phyloP scores from a whole-genome alignment of 2,113 vertebrate species.

The Canis aureus region DNA sequence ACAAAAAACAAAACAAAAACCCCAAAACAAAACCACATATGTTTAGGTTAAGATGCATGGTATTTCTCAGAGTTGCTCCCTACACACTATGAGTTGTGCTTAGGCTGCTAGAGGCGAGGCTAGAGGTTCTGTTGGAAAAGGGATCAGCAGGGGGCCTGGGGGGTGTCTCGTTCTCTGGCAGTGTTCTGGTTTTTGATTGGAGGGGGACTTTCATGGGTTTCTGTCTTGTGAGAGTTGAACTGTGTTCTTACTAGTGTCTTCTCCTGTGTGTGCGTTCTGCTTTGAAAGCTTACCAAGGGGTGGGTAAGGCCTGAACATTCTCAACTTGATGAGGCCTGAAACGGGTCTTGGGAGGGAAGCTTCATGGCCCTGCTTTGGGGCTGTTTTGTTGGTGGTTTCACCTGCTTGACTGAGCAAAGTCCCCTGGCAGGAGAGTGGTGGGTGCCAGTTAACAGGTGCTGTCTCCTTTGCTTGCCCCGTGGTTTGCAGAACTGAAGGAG shows the following conservation, averaged over 20 bases:
- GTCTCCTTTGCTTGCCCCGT: neutral
- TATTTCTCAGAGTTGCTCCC: neutral
- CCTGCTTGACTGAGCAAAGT: neutral
- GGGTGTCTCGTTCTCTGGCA: neutral
- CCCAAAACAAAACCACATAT: too few species aligned
- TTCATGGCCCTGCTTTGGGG: fast-evolving
- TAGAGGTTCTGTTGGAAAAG: neutral
- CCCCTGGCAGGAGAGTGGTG: too few species aligned
- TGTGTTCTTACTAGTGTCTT: too few species aligned
- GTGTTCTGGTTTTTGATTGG: fast-evolving
- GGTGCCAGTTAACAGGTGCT: neutral
- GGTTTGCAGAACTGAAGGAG: conserved; percentile 92
- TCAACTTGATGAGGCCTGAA: fast-evolving
- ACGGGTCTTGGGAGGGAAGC: fast-evolving
- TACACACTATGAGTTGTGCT: fast-evolving
- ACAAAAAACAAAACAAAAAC: too few species aligned
- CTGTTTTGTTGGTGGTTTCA: neutral
- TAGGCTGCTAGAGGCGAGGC: fast-evolving
- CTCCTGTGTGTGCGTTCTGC: fast-evolving
- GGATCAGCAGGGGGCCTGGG: fast-evolving
- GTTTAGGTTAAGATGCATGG: fast-evolving
- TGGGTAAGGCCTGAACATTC: fast-evolving
- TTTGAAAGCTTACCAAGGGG: neutral
- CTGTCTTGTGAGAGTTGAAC: neutral
- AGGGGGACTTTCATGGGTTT: neutral